A percentile compares a stretch with the other conserved stretches of the same genome.
Conservation (phyloP, 2,797 vertebrate genomes). For the Microchirus variegatus region DNA sequence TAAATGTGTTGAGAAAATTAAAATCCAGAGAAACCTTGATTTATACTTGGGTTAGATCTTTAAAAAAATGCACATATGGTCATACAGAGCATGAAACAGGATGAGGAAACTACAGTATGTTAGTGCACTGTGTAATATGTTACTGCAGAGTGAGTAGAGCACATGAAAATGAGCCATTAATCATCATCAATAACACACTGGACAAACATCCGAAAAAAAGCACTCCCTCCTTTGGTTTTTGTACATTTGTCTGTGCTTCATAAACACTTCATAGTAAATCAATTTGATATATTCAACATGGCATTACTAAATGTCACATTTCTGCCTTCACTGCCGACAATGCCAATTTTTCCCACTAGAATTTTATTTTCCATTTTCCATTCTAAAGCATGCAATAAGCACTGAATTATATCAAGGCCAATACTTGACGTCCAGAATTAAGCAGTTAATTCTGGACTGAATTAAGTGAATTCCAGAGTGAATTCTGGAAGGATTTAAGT, state of each 20-base stretch:
- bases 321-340: neutral
- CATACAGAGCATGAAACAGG: slow-evolving; percentile 13
- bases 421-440: slow-evolving; percentile 1
- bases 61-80: slow-evolving; percentile 7
- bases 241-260: slow-evolving; percentile 28
- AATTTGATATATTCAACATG: no score
- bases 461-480: no score
- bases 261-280: slow-evolving; percentile 3
- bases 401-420: neutral
- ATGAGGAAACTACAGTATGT: slow-evolving; percentile 16
- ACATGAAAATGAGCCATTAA: slow-evolving; percentile 6
- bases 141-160: slow-evolving; percentile 17
- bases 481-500: no score
- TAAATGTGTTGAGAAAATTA: no score
- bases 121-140: slow-evolving; percentile 5
- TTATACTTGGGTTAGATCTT: slow-evolving; percentile 1
- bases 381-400: neutral
- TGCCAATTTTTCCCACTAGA: neutral
- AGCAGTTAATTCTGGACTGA: no score
- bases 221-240: slow-evolving; percentile 28
- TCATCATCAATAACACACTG: slow-evolving; percentile 16
- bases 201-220: slow-evolving; percentile 16
- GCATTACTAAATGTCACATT: neutral
- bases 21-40: no score
- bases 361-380: neutral